Conservation (phyloP, 2,113 vertebrate species). For the Phocoena phocoena region DNA sequence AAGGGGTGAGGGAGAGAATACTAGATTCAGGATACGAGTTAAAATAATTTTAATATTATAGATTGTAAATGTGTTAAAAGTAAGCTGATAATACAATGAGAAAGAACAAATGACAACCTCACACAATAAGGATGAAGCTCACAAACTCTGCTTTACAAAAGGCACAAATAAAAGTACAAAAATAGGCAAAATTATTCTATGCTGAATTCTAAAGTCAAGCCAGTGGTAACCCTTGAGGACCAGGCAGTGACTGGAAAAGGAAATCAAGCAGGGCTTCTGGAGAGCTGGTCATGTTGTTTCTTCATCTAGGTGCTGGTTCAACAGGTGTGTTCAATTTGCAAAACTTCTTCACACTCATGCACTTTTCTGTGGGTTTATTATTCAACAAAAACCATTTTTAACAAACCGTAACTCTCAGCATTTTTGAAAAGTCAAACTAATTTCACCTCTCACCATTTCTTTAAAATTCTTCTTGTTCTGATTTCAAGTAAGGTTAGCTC, state of each 20-base stretch:
- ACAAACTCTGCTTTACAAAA: neutral
- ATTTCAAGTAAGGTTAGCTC: neutral
- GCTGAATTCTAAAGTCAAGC: slow-evolving; percentile 6
- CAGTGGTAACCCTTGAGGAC: neutral
- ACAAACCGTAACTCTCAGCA: neutral
- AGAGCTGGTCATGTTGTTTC: neutral
- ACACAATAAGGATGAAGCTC: neutral
- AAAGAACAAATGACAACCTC: slow-evolving; percentile 15
- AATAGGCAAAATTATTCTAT: neutral
- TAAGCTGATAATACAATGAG: neutral
- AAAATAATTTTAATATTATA: neutral
- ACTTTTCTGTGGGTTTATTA: slow-evolving; percentile 17
- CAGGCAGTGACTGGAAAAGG: neutral
- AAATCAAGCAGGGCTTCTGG: neutral
- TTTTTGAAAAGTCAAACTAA: neutral
- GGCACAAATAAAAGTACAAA: slow-evolving; percentile 8
- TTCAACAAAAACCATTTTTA: neutral
- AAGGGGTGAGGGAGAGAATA: neutral
- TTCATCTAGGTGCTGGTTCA: neutral
- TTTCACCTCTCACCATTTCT: neutral
- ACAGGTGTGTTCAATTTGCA: neutral
- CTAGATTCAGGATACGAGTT: neutral
- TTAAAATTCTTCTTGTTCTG: neutral
- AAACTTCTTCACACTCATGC: neutral
- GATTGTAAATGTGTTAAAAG: neutral